These are phyloP conservation scores for Falcunculus frontatus DNA, from an alignment of 2,113 vertebrate genomes.

Conservation along the genomic window DNA sequence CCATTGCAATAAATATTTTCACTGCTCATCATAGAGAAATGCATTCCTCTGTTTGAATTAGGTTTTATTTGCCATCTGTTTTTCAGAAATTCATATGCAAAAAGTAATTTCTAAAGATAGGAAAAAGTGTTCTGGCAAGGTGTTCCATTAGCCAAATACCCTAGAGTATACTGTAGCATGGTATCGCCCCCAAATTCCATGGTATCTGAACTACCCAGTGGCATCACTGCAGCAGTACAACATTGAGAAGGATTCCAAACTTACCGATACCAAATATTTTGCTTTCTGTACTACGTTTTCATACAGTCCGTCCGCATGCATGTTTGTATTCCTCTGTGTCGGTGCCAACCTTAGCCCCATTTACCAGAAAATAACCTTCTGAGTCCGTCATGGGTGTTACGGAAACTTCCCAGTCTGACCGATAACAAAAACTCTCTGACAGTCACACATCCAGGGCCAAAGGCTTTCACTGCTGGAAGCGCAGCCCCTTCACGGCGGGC, in stretches of 20 bases:
- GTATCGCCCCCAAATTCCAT: neutral
- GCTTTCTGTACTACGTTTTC: neutral
- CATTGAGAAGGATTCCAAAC: neutral
- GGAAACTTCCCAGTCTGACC: neutral
- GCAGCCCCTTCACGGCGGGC: neutral
- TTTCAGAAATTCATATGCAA: neutral
- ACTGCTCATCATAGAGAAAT: neutral
- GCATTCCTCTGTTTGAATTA: neutral
- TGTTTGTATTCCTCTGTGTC: neutral
- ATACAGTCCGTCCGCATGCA: fast-evolving
- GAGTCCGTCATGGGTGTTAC: neutral
- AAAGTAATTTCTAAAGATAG: neutral
- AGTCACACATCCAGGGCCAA: neutral
- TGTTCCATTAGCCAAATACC: neutral
- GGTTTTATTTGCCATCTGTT: neutral
- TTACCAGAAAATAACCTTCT: neutral
- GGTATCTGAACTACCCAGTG: neutral
- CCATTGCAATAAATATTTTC: neutral
- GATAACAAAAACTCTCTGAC: too few relatives aligned
- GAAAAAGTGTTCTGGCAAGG: neutral
- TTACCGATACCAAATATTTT: neutral
- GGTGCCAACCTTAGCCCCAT: neutral
- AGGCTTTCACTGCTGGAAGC: neutral
- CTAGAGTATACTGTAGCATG: neutral
- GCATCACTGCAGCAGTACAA: neutral